Evolutionary conservation across 2,797 vertebrate species (phyloP).

Genomic region (Darevskia nairensis): DNA sequence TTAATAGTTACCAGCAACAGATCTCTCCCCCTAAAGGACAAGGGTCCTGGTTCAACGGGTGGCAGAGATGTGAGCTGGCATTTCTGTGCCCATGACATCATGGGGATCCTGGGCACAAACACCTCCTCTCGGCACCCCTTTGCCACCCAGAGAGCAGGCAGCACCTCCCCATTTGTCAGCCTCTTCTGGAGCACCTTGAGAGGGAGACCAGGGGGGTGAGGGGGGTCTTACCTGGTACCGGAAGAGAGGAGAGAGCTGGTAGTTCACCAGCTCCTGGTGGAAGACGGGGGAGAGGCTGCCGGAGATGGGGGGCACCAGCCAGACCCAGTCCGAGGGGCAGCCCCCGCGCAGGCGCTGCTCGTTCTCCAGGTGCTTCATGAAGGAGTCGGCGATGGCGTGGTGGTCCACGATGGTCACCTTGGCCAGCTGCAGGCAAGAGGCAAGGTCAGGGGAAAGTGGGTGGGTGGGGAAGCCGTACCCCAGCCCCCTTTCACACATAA

Average conservation of each 20-base stretch:
- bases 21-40: no score
- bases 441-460: background rate
- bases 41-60: no score
- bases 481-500: background rate
- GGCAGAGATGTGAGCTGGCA: no score
- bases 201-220: no score
- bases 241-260: slow-evolving; percentile 79
- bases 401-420: slow-evolving; percentile 85
- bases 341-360: slow-evolving; percentile 78
- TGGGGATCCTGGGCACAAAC: no score
- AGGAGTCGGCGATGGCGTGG: slow-evolving; percentile 79
- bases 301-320: slow-evolving; percentile 81
- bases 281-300: slow-evolving; percentile 81
- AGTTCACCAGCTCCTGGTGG: slow-evolving; percentile 84
- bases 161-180: background rate
- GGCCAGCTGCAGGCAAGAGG: slow-evolving; percentile 67
- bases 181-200: background rate
- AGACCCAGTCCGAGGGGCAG: slow-evolving; percentile 82
- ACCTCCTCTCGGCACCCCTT: no score
- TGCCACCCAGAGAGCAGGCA: background rate
- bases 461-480: background rate
- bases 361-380: slow-evolving; percentile 81
- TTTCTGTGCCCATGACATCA: no score
- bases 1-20: no score
- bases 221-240: slow-evolving; percentile 76